Evolutionary conservation across 2,797 vertebrate genomes (phyloP).

Genomic region (Trachurus trachurus): DNA sequence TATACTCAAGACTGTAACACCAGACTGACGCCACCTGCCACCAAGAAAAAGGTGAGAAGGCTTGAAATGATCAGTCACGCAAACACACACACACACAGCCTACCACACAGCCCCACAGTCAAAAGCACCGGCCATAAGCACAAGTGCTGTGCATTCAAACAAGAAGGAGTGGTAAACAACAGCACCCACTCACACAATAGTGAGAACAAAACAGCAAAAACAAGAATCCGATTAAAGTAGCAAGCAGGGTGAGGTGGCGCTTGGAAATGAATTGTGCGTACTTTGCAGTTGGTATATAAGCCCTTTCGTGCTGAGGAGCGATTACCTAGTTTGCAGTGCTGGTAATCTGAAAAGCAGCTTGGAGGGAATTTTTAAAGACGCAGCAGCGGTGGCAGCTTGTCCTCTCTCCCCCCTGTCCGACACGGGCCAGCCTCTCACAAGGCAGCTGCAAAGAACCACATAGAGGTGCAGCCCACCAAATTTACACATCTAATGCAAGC

Average conservation of each 20-base stretch:
- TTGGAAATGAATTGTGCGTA: slow-evolving; percentile 70
- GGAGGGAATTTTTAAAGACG: slow-evolving; percentile 79
- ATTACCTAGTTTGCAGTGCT: slow-evolving; percentile 84
- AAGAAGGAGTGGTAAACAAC: slow-evolving; percentile 52
- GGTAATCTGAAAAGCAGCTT: slow-evolving; percentile 88
- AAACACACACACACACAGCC: slow-evolving; percentile 51
- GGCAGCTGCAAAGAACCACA: slow-evolving; percentile 27
- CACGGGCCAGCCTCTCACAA: slow-evolving; percentile 22
- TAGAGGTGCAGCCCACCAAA: slow-evolving; percentile 36
- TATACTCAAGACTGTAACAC: slow-evolving; percentile 22
- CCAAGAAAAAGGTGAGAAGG: slow-evolving; percentile 54
- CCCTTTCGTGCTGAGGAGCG: slow-evolving; percentile 82
- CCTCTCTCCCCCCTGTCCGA: slow-evolving; percentile 63
- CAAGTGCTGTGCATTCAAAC: slow-evolving; percentile 45
- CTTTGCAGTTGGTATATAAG: slow-evolving; percentile 78
- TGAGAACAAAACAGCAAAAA: slow-evolving; percentile 60
- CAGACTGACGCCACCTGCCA: slow-evolving; percentile 62
- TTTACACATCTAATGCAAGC: slow-evolving; percentile 4
- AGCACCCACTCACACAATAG: slow-evolving; percentile 40
- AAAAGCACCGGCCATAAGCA: slow-evolving; percentile 34
- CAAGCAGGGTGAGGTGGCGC: slow-evolving; percentile 55
- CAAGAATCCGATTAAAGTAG: slow-evolving; percentile 63
- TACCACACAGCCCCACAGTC: slow-evolving; percentile 20
- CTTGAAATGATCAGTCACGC: slow-evolving; percentile 55
- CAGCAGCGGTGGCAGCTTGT: slow-evolving; percentile 76